These are phyloP conservation scores for Syngnathus floridae DNA, from an alignment of 2,113 vertebrate species.

Conservation along the genomic window DNA sequence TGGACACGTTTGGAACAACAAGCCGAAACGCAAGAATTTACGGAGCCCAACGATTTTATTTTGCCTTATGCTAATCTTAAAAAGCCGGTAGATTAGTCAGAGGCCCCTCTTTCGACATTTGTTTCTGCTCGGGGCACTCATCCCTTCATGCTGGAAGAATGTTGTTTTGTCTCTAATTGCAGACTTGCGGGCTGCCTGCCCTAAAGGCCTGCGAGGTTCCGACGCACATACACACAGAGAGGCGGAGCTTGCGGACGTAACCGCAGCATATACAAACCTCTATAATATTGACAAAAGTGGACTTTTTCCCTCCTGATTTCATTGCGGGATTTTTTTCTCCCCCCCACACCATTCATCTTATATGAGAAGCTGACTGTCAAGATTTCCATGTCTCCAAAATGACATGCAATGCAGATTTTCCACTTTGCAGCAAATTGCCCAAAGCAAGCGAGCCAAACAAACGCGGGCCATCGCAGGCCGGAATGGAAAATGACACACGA, in stretches of 20 bases:
- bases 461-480: constrained; percentile 11
- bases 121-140: constrained; percentile 26
- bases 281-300: constrained; percentile 49
- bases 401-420: constrained; percentile 53
- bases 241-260: constrained; percentile 50
- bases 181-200: constrained; percentile 46
- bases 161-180: constrained; percentile 51
- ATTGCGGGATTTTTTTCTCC: constrained; percentile 19
- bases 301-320: constrained; percentile 29
- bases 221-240: constrained; percentile 8
- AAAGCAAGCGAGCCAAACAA: constrained; percentile 19
- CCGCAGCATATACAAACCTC: constrained; percentile 53
- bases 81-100: not conserved
- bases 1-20: constrained; percentile 37
- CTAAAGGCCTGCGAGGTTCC: constrained; percentile 32
- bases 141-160: constrained; percentile 46
- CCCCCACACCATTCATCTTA: constrained; percentile 22
- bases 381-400: constrained; percentile 60
- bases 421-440: constrained; percentile 27
- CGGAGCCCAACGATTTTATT: not conserved
- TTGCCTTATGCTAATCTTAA: constrained; percentile 8
- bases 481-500: constrained; percentile 27
- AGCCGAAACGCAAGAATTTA: not conserved
- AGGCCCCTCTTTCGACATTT: constrained; percentile 20
- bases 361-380: constrained; percentile 44